Conservation (phyloP, 2,888 invertebrate species). For the Heliconius ismenius region DNA sequence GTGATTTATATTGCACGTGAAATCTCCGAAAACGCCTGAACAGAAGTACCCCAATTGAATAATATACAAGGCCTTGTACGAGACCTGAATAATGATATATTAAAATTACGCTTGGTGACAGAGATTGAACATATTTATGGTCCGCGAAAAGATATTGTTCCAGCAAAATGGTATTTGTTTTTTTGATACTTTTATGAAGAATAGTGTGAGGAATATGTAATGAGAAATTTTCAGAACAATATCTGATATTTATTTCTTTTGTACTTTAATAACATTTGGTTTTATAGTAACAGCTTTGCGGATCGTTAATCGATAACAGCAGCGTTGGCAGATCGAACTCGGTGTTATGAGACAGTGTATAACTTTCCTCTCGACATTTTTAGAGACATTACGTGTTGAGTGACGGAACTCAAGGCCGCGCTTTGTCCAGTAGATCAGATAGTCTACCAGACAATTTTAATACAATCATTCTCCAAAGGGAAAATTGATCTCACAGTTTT, state of each 20-base stretch:
- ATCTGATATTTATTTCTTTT: not conserved
- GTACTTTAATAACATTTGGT: no score
- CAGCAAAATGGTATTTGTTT: constrained; percentile 16
- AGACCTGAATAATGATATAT: constrained; percentile 42
- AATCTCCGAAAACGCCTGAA: constrained; percentile 37
- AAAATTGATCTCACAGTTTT: no score
- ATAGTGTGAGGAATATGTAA: not conserved
- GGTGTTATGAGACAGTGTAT: no score
- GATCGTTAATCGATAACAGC: no score
- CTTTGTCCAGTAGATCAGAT: no score
- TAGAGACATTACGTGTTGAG: no score
- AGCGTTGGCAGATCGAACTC: no score
- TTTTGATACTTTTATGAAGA: constrained; percentile 3
- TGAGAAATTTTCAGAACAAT: not conserved
- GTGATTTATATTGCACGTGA: constrained; percentile 34
- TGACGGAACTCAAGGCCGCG: no score
- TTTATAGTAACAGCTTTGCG: not conserved
- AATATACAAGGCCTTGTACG: constrained; percentile 38
- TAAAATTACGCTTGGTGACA: constrained; percentile 41
- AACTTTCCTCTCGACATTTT: no score
- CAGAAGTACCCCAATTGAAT: constrained; percentile 43
- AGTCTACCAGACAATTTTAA: no score
- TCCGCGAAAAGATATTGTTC: constrained; percentile 36
- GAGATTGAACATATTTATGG: constrained; percentile 37
- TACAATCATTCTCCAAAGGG: no score